Base-by-base conservation (phyloP, 2,888 invertebrate species). In the Caenorhabditis sinica region DNA sequence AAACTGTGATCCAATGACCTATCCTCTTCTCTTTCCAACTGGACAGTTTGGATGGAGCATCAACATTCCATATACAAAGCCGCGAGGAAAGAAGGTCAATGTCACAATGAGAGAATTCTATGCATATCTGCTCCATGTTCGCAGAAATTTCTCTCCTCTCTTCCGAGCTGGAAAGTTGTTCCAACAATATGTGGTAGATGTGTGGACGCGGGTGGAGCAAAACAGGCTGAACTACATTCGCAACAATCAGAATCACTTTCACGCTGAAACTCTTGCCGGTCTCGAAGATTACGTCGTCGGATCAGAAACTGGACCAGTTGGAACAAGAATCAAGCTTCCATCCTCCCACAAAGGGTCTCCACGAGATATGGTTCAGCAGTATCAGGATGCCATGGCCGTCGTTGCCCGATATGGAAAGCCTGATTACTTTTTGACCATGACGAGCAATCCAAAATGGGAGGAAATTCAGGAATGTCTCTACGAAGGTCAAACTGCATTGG, bases 1-100 rank as follows among this genome's bases (percentile, higher is more conserved):
- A 93, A 51, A 88, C 56, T 92, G 93, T 85, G 75, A 93, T 87
- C 92, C 93, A 4, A 88, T 93, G 28, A 89, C 93, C 86, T 93
- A 94, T 88, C 93, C 93, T 1, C 0, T 93, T 1, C 91, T 93
- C 30, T 93, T 93, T 82, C 87, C 91, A 33, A n/a, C 51, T 15
- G 90, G 87, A 28, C 73, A 80, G 17, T 51, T 33, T 8, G 76
- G 61, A 61, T 30, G 84, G 82, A n/a, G 2, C 58, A 5, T 28
- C 56, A 13, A 25, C 9, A n/a, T n/a, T n/a, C n/a, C 33, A 9
- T 6, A 36, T 6, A 36, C 33, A 9, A 36, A 36, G 9, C 4
- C 5, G 33, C 4, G 33, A 36, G 33, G 33, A 36, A 9, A 36
- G 9, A 9, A 36, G 33, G 33, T 9, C 33, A 36, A 36, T 4